These are phyloP conservation scores for Paraescarpia echinospica DNA, from an alignment of 1,140 invertebrate species.

Conservation along the genomic window DNA sequence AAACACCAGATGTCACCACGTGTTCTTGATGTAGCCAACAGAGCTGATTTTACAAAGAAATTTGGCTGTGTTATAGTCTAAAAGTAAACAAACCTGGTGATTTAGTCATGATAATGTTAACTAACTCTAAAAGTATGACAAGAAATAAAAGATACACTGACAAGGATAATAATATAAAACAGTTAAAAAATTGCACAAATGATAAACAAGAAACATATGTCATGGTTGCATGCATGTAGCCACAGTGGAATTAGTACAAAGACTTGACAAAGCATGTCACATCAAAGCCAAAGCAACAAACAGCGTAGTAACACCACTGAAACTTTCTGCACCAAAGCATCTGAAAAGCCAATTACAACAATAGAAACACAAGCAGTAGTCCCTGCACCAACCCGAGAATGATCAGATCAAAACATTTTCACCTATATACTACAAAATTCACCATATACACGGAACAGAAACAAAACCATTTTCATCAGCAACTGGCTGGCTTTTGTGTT, in stretches of 20 bases:
- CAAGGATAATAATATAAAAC: not conserved
- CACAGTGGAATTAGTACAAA: not conserved
- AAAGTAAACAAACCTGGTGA: not conserved
- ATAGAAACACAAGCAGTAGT: not conserved
- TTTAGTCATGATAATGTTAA: not conserved
- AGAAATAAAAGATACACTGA: not conserved
- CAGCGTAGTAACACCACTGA: not conserved
- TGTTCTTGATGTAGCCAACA: not conserved
- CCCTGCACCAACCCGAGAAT: not conserved
- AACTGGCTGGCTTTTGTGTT: conserved; percentile 7
- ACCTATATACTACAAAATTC: not conserved
- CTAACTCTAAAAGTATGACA: not conserved
- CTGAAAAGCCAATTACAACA: not conserved
- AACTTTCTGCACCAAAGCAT: not conserved
- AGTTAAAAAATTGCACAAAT: not conserved
- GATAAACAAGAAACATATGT: not conserved
- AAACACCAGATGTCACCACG: not conserved
- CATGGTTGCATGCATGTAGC: not conserved
- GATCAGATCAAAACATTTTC: not conserved
- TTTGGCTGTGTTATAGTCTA: not conserved
- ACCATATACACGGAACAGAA: not conserved
- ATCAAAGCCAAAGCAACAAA: not conserved
- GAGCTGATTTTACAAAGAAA: not conserved
- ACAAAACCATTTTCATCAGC: not conserved
- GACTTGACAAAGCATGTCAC: not conserved